Evolutionary conservation across 2,797 vertebrate genomes (phyloP).

Genomic region (Anguilla obscura): DNA sequence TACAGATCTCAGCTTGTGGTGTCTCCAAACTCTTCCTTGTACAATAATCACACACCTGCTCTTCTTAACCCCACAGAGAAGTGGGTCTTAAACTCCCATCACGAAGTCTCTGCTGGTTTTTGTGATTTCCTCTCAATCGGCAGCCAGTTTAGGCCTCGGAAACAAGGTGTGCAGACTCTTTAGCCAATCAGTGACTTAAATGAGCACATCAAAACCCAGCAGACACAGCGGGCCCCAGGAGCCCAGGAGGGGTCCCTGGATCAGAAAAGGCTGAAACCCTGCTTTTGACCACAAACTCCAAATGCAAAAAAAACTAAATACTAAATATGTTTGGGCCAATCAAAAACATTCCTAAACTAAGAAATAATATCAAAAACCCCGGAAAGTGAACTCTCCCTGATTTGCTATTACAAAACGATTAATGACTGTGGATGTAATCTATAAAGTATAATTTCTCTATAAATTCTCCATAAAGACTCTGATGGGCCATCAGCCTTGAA

Average conservation of each 20-base stretch:
- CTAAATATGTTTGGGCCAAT: background rate
- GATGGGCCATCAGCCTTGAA: too few species aligned
- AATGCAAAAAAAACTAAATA: background rate
- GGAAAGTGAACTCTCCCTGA: too few species aligned
- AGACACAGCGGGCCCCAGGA: background rate
- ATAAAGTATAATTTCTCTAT: too few species aligned
- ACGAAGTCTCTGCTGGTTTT: too few species aligned
- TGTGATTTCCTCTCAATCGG: too few species aligned
- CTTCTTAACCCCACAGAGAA: background rate
- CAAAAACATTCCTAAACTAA: background rate
- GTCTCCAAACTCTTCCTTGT: background rate
- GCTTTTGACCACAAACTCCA: background rate
- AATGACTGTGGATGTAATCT: background rate
- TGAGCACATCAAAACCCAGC: background rate
- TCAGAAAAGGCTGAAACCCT: background rate
- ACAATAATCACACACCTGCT: background rate
- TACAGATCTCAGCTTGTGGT: background rate
- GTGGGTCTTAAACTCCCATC: background rate
- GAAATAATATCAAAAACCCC: background rate
- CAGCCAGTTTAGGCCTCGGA: too few species aligned
- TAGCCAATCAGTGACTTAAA: too few species aligned
- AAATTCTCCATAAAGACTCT: too few species aligned
- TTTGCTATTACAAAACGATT: background rate
- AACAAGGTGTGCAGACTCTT: too few species aligned
- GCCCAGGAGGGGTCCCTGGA: background rate